Conservation (phyloP, 2,888 invertebrate species). For the Eristalis pertinax region DNA sequence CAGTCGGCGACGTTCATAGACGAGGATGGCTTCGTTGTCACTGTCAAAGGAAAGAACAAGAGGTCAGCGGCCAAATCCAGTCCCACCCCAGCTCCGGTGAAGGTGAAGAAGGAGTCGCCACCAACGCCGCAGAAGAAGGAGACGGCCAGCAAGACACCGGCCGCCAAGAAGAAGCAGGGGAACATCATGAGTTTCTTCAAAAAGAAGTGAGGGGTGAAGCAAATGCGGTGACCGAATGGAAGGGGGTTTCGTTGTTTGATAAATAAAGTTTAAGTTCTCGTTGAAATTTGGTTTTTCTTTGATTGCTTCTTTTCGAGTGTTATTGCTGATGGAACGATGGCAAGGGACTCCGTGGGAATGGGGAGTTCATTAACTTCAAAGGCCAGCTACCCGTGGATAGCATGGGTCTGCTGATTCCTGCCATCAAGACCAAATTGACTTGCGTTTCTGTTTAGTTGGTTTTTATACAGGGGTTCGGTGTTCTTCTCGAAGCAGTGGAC, state of each 20-base stretch:
- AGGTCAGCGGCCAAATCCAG: constrained; percentile 19
- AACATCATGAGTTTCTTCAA: constrained; percentile 79
- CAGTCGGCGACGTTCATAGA: constrained; percentile 78
- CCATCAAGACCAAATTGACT: too few species aligned
- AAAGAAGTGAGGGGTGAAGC: constrained; percentile 75
- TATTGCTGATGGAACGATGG: too few species aligned
- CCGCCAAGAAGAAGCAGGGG: constrained; percentile 77
- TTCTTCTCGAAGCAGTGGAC: too few species aligned
- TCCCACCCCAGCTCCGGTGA: constrained; percentile 10
- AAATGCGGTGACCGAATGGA: background rate
- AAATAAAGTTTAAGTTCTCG: constrained; percentile 49
- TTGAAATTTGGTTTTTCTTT: background rate
- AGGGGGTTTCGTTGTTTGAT: background rate
- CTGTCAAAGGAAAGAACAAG: constrained; percentile 74
- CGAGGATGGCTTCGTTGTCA: constrained; percentile 80
- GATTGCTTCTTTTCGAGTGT: background rate
- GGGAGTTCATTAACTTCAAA: too few species aligned
- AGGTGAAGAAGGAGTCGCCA: constrained; percentile 52
- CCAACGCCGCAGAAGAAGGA: constrained; percentile 60
- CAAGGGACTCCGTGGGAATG: too few species aligned
- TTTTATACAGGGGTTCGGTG: too few species aligned
- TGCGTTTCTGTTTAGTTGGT: too few species aligned
- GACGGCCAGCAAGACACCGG: constrained; percentile 36
- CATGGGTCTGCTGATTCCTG: too few species aligned
- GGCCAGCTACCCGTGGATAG: too few species aligned